A percentile compares a stretch with the other conserved stretches of the same genome.
These are phyloP conservation scores for Poeciliopsis presidionis DNA, from an alignment of 2,797 vertebrate species.

Conservation along the genomic window DNA sequence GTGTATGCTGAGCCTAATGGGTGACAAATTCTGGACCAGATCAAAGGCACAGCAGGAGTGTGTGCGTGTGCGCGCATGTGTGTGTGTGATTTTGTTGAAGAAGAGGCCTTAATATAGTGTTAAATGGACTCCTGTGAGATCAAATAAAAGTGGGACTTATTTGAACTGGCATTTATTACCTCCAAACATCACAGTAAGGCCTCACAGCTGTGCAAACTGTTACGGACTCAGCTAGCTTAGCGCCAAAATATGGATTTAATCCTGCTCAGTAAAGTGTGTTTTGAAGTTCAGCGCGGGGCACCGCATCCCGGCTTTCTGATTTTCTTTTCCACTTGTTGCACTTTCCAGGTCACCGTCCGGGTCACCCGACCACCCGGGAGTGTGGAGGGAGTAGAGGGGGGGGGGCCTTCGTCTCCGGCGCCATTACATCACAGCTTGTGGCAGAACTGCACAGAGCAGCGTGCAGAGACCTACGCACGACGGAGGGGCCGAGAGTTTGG, in stretches of 20 bases:
- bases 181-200: slow-evolving; percentile 17
- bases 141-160: slow-evolving; percentile 55
- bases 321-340: slow-evolving; percentile 1
- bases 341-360: slow-evolving; percentile 14
- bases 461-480: slow-evolving; percentile 47
- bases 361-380: slow-evolving; percentile 55
- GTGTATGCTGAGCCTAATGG: not conserved
- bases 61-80: not conserved
- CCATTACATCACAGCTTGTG: slow-evolving; percentile 70
- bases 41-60: not conserved
- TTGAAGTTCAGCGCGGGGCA: slow-evolving; percentile 18
- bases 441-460: slow-evolving; percentile 39
- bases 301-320: not conserved
- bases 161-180: slow-evolving; percentile 36
- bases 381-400: too few species aligned
- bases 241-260: slow-evolving; percentile 23
- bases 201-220: slow-evolving; percentile 54
- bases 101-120: slow-evolving; percentile 9
- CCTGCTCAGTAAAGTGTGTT: slow-evolving; percentile 15
- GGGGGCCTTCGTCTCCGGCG: slow-evolving; percentile 22
- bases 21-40: not conserved
- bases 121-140: slow-evolving; percentile 57
- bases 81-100: slow-evolving; percentile 4
- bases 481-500: slow-evolving; percentile 57
- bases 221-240: not conserved